Conservation (phyloP, 2,888 invertebrate species). For the Zygaena filipendulae region DNA sequence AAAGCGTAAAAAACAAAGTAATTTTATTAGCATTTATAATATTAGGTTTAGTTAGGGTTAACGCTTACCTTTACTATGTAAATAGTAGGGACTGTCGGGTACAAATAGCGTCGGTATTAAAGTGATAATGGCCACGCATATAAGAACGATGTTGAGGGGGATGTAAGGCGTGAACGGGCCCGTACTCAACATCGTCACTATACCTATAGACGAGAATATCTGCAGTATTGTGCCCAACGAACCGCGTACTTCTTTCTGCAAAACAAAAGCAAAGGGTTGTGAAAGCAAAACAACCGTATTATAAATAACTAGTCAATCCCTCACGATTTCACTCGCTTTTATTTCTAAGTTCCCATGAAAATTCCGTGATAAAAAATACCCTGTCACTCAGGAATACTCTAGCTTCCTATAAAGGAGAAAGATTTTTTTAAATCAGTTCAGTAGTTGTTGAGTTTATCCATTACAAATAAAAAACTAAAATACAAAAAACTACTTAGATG, state of each 20-base stretch:
- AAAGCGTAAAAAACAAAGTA: no score
- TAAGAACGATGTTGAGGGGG: constrained; percentile 25
- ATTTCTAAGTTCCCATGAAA: no score
- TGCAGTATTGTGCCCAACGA: constrained; percentile 40
- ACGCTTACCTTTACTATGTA: constrained; percentile 42
- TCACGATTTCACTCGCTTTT: no score
- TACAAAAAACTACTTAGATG: no score
- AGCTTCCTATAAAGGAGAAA: no score
- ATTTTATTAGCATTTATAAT: no score
- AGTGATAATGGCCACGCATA: constrained; percentile 19
- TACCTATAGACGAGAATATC: constrained; percentile 35
- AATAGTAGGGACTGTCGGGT: constrained; percentile 43
- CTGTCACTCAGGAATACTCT: no score
- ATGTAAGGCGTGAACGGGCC: constrained; percentile 39
- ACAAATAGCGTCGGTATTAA: constrained; percentile 33
- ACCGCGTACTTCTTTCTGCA: constrained; percentile 46
- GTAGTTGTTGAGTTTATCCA: no score
- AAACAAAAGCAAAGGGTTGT: constrained; percentile 10
- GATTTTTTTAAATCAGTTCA: no score
- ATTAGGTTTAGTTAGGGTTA: no score
- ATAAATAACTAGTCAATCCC: constrained; percentile 4
- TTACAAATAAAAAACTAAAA: constrained; percentile 1
- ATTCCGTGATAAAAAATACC: no score
- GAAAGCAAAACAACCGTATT: constrained; percentile 1
- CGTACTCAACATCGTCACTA: constrained; percentile 34